A percentile compares a stretch with the other conserved stretches of the same genome.
Evolutionary conservation across 1,140 invertebrate genomes (phyloP).

Genomic region (Eupristina koningsbergeri): DNA sequence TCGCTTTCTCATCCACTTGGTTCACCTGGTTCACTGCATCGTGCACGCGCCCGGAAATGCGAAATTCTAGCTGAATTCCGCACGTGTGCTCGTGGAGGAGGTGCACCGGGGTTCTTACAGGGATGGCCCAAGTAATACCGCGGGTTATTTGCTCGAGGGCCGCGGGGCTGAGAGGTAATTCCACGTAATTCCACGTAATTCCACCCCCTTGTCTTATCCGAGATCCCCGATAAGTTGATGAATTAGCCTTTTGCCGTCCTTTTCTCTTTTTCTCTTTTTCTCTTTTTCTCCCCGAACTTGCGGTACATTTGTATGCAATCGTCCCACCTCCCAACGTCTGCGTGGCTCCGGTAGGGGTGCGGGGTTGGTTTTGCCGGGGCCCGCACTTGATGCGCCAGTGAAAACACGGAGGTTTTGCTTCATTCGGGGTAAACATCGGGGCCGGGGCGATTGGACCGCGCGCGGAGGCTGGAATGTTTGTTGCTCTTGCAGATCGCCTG

Average conservation of each 20-base stretch:
- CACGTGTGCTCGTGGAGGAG: neutral
- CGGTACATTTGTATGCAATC: neutral
- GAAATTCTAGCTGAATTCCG: neutral
- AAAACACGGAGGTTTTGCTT: constrained; percentile 27
- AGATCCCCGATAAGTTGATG: constrained; percentile 20
- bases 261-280: too few species aligned
- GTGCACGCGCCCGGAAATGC: too few species aligned
- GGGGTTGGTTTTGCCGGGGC: neutral
- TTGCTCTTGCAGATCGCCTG: constrained; percentile 23
- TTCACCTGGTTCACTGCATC: too few species aligned
- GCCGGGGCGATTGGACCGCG: too few species aligned
- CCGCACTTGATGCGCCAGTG: neutral
- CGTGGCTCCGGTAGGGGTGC: neutral
- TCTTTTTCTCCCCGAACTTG: neutral
- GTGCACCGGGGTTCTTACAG: neutral
- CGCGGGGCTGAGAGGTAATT: too few species aligned
- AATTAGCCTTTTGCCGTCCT: neutral
- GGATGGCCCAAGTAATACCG: neutral
- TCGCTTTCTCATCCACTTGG: too few species aligned
- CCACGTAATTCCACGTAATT: neutral
- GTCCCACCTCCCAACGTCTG: neutral
- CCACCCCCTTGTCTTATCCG: too few species aligned
- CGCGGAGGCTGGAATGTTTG: neutral
- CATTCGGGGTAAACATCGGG: constrained; percentile 26
- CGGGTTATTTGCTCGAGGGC: neutral